Evolutionary conservation across 2,888 invertebrate species (phyloP), one percentile per base, ranked within the genome.

Genomic region (Plusia festucae): DNA sequence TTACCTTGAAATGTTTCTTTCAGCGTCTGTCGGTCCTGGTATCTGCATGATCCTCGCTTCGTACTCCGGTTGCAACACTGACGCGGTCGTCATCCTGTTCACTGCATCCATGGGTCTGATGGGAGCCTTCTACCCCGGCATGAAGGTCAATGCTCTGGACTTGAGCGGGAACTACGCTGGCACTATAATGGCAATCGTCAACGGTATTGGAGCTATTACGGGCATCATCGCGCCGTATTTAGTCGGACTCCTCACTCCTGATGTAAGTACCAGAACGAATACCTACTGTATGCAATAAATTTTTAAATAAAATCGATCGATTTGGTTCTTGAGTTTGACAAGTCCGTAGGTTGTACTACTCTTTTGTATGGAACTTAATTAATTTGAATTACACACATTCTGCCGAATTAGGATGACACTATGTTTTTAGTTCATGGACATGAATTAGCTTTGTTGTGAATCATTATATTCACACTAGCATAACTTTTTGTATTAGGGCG

Each of bases 181-280:
- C 3, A 96, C 96, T 0, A 91, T 97, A 68, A 97, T 97, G 96
- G 97, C 96, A 4, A 96, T 97, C 30, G 96, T 96, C 9, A 97
- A 97, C 81, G 97, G 97, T 0, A 96, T 97, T 53, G 97, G 97
- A 16, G 97, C 97, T 0, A 94, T 97, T 18, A 96, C 97, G 0
- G 97, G 97, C 46, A 97, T 97, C 78, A 91, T 97, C 24, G 96
- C 97, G 0, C 97, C 97, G 0, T 96, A 96, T 79, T 93, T 97
- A 53, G 97, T 97, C 40, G 97, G 97, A 15, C 89, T 96, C 44
- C 88, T 97, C 75, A 96, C 97, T 58, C 96, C 96, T 77, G 95
- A 96, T 90, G 96, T 96, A 91, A 95, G 96, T 95, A 70, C 9
- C 9, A 9, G 2, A 30, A 9, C 1, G 2, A 30, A 24, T n/a